Evolutionary conservation across 2,113 vertebrate species (phyloP).

Genomic region (Rhineura floridana): DNA sequence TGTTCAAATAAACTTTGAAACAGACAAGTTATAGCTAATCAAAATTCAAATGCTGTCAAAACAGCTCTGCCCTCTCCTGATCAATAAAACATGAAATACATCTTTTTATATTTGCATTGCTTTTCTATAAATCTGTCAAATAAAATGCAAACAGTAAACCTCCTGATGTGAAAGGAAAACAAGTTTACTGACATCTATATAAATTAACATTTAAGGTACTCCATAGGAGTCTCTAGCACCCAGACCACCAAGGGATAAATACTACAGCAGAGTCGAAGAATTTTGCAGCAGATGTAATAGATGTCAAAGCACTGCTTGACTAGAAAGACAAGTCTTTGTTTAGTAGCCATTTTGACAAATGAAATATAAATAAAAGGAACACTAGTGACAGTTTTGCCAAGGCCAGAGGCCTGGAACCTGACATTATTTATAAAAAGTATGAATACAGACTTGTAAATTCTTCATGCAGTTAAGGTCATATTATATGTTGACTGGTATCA

Average conservation of each 20-base stretch:
- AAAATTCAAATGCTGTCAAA: conserved; percentile 71
- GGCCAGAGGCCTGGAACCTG: conserved; percentile 55
- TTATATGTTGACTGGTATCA: conserved; percentile 54
- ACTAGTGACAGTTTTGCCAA: conserved; percentile 50
- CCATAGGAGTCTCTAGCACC: conserved; percentile 58
- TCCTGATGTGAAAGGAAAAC: conserved; percentile 60
- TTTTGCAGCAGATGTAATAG: conserved; percentile 57
- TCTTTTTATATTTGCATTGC: conserved; percentile 69
- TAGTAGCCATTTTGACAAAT: conserved; percentile 50
- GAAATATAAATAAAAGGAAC: conserved; percentile 57
- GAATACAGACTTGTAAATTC: conserved; percentile 57
- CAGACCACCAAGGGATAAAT: conserved; percentile 55
- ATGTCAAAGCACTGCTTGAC: conserved; percentile 60
- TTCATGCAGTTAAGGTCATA: conserved; percentile 6
- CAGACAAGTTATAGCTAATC: conserved; percentile 59
- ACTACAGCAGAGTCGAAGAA: conserved; percentile 50
- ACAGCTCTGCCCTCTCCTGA: conserved; percentile 63
- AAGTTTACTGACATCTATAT: conserved; percentile 63
- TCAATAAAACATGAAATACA: conserved; percentile 74
- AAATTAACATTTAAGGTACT: conserved; percentile 70
- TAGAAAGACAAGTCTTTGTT: conserved; percentile 52
- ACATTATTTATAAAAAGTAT: conserved; percentile 50
- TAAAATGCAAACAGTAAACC: conserved; percentile 36
- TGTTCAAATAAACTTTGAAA: conserved; percentile 70
- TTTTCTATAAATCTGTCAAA: conserved; percentile 68